A percentile compares a stretch with the other conserved stretches of the same genome.
These are phyloP conservation scores for Ypsolopha scabrella DNA, from an alignment of 2,888 invertebrate genomes.

Conservation along the genomic window DNA sequence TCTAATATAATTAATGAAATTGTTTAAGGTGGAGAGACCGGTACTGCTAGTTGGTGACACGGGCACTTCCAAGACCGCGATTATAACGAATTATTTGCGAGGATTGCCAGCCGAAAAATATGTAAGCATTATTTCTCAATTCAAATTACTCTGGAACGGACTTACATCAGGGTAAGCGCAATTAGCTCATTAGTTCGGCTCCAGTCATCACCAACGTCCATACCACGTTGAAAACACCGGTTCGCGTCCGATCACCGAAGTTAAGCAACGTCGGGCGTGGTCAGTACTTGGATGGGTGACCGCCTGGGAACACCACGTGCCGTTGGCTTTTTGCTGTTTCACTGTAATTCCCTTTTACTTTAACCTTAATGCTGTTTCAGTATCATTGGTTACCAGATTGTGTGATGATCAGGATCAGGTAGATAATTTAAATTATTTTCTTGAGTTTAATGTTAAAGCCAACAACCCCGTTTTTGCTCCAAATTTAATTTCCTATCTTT, in stretches of 20 bases:
- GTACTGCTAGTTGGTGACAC: constrained; percentile 90
- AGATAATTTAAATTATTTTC: too few relatives aligned
- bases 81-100: constrained; percentile 84
- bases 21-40: constrained; percentile 76
- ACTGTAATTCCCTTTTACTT: too few relatives aligned
- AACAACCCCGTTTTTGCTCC: too few relatives aligned
- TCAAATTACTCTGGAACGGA: not conserved
- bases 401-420: too few relatives aligned
- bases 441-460: too few relatives aligned
- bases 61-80: constrained; percentile 93
- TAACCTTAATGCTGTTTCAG: too few relatives aligned
- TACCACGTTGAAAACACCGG: constrained; percentile 21
- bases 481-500: too few relatives aligned
- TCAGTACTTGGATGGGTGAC: constrained; percentile 22
- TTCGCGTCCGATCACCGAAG: constrained; percentile 23
- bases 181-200: not conserved
- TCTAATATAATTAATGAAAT: not conserved
- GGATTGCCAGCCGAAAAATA: constrained; percentile 76
- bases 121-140: constrained; percentile 53
- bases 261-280: constrained; percentile 21
- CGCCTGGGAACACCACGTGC: constrained; percentile 20
- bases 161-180: not conserved
- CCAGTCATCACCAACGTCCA: constrained; percentile 16
- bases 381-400: too few relatives aligned
- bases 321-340: constrained; percentile 15